Conservation (phyloP, 2,888 invertebrate genomes). For the Elmis aenea region DNA sequence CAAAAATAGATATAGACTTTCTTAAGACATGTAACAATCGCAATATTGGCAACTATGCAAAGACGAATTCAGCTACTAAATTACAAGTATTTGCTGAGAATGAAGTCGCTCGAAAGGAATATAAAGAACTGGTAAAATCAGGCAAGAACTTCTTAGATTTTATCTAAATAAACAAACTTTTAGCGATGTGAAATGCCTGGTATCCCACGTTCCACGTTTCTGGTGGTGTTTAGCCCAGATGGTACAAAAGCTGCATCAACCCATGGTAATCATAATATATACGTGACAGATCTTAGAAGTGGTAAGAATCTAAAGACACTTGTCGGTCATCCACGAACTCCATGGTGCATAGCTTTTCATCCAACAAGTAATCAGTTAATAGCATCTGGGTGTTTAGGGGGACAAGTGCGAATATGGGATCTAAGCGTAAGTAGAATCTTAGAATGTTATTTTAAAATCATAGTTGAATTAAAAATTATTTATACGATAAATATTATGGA, state of each 20-base stretch:
- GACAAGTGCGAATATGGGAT: slow-evolving; percentile 89
- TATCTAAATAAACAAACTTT: too few relatives aligned
- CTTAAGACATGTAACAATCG: slow-evolving; percentile 32
- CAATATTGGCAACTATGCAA: slow-evolving; percentile 22
- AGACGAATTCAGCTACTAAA: slow-evolving; percentile 8
- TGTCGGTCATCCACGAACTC: slow-evolving; percentile 79
- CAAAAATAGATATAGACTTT: slow-evolving; percentile 27
- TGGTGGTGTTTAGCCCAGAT: slow-evolving; percentile 85
- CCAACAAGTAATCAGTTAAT: slow-evolving; percentile 77
- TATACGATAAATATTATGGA: too few relatives aligned
- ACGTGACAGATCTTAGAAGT: slow-evolving; percentile 73
- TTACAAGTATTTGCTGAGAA: slow-evolving; percentile 52
- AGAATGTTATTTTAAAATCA: too few relatives aligned
- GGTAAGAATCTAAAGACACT: slow-evolving; percentile 74
- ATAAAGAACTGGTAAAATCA: slow-evolving; percentile 57
- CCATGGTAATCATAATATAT: slow-evolving; percentile 85
- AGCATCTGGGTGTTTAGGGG: slow-evolving; percentile 83
- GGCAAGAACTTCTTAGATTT: background rate
- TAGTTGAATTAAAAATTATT: too few relatives aligned
- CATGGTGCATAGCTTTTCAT: slow-evolving; percentile 89
- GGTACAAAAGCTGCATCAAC: slow-evolving; percentile 81
- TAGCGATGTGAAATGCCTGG: slow-evolving; percentile 72
- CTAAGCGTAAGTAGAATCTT: slow-evolving; percentile 59
- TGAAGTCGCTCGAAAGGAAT: slow-evolving; percentile 55
- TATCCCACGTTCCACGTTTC: slow-evolving; percentile 72